Base-by-base conservation (phyloP, 2,797 vertebrate genomes). In the Gymnothorax javanicus region DNA sequence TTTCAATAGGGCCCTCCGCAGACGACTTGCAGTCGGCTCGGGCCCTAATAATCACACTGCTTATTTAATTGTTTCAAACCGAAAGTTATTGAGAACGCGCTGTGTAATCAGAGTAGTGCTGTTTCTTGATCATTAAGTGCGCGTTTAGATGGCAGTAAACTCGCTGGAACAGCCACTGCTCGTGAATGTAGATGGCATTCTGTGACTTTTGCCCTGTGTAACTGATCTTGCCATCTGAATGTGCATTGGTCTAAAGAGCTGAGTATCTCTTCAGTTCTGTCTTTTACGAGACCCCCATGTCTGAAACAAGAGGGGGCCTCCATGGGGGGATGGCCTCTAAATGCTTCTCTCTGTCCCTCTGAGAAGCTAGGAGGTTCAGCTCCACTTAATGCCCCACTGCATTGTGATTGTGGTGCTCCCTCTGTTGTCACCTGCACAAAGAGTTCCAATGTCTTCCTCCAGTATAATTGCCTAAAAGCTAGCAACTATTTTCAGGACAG, bases 161-260 rank as follows among this genome's bases (percentile, higher is more conserved):
- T 54, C 6, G 25, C 77, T 56, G 25, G 25, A 56, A 54, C 77
- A 20, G 50, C 56, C 77, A 20, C 50, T 81, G 77, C 52, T 8
- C 75, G 50, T 81, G 77, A 81, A 81, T 81, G 50, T 2, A 54
- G 52, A 43, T 3, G 50, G 77, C 20, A 56, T 54, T 56, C 77
- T 9, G 77, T 27, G 50, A 81, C 50, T 56, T 23, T 52, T 81
- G 77, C 52, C 77, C 50, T 81, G 77, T 81, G 77, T 81, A 81
- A 81, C 77, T 54, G 77, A 81, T 81, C 77, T 56, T 23, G 73
- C 73, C 73, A 56, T 56, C 52, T 56, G 56, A 81, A 81, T 81
- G 77, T 8, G 43, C 52, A 54, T 81, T 54, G 77, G 77, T 56
- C 52, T 81, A 52, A 17, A 81, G 77, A 81, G 77, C 54, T 81